Conservation (phyloP, 2,797 vertebrate genomes). For the Anabas testudineus region DNA sequence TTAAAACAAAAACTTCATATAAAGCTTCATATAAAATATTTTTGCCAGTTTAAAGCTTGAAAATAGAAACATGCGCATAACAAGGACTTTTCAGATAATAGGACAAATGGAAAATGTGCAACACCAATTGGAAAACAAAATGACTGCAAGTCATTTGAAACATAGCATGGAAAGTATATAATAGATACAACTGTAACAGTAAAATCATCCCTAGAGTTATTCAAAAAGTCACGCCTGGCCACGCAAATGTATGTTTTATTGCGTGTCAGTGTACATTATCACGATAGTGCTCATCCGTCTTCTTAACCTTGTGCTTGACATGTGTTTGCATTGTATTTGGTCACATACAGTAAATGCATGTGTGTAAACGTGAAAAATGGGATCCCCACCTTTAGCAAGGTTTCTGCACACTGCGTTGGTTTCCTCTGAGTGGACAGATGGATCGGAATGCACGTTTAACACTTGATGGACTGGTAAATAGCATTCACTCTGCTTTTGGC, state of each 20-base stretch:
- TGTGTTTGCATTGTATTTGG: background rate
- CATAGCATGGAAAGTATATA: background rate
- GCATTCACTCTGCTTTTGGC: slow-evolving; percentile 36
- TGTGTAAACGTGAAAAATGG: background rate
- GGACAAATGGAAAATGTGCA: background rate
- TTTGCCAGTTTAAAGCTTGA: background rate
- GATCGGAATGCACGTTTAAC: slow-evolving; percentile 54
- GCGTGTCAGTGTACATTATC: background rate
- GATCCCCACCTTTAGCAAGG: slow-evolving; percentile 15
- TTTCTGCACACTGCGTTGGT: slow-evolving; percentile 42
- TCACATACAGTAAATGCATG: background rate
- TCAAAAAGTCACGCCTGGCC: background rate
- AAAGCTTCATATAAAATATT: slow-evolving; percentile 8
- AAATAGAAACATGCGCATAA: background rate
- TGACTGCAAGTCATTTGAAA: background rate
- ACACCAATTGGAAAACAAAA: background rate
- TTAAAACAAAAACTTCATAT: slow-evolving; percentile 6
- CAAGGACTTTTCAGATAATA: background rate
- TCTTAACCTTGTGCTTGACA: background rate
- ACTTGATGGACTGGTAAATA: slow-evolving; percentile 65
- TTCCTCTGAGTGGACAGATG: slow-evolving; percentile 48
- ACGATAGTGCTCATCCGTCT: background rate
- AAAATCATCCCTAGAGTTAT: background rate
- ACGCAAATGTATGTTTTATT: background rate
- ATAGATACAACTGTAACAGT: background rate